Evolutionary conservation across 2,888 invertebrate genomes (phyloP), one percentile per base, ranked within the genome.

Genomic region (Lycaena phlaeas): DNA sequence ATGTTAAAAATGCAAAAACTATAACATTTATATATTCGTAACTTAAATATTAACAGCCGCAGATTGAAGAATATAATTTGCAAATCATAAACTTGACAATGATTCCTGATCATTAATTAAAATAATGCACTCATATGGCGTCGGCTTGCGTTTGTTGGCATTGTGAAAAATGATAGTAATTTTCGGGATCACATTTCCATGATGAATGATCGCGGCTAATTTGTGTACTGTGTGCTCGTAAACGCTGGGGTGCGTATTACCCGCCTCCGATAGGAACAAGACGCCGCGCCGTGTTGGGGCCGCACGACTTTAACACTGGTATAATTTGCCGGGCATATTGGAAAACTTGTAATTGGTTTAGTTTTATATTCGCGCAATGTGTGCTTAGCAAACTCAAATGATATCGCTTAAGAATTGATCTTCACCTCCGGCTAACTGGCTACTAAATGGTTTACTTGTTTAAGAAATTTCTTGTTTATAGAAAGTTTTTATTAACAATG

Each of bases 331-430:
- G 59, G 66, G 66, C 71, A 71, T 76, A 77, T 77, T 76, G 74
- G 75, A 73, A 78, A 77, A 79, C 76, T 78, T 79, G 71, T 77
- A 77, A 79, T 78, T 78, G 75, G 66, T 75, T 79, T 74, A 75
- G 71, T 79, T 76, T 78, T 77, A 73, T 77, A 70, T 75, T 72
- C 65, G 65, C 57, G 57, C 58, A 59, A 65, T 72, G 64, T 71
- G 67, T 67, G 65, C 57, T 52, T 52, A 53, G 49, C 49, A 57
- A 71, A 70, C 71, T 73, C 68, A 64, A 70, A 68, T 68, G 56
- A 69, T 69, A 72, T 66, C 63, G 62, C 60, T 66, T 67, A 61
- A 54, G 50, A 63, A 58, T 61, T 58, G 56, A 59, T 59, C 52
- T 54, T 46, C 48, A 42, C 44, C 40, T 2, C 10, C 18, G 17